These are phyloP conservation scores for Agapornis canus DNA, from an alignment of 2,797 vertebrate genomes.

Conservation along the genomic window DNA sequence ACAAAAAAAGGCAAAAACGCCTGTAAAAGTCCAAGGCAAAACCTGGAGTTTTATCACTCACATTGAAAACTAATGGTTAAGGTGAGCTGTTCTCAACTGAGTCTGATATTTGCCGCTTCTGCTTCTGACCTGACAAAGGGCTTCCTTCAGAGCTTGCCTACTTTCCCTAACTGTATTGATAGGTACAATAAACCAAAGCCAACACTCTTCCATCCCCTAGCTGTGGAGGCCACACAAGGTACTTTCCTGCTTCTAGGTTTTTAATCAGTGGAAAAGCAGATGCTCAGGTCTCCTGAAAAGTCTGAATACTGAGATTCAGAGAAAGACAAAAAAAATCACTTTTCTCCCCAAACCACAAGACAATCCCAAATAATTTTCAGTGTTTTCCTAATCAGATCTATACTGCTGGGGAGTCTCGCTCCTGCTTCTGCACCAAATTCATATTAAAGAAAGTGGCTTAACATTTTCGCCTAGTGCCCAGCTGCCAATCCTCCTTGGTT, in stretches of 20 bases:
- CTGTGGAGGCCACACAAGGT: not conserved
- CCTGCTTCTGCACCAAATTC: not conserved
- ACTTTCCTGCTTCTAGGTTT: not conserved
- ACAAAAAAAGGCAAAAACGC: not conserved
- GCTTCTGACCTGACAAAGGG: not conserved
- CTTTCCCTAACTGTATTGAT: not conserved
- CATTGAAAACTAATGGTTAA: not conserved
- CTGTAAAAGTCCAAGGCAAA: not conserved
- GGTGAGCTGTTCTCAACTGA: not conserved
- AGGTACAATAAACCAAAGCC: not conserved
- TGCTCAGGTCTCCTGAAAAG: not conserved
- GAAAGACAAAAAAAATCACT: not conserved
- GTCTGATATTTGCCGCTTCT: not conserved
- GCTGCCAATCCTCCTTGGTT: conserved; percentile 59
- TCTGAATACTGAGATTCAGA: not conserved
- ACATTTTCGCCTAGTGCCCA: conserved; percentile 14
- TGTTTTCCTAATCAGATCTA: not conserved
- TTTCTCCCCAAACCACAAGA: not conserved
- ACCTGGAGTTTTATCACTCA: not conserved
- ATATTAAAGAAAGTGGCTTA: conserved; percentile 27
- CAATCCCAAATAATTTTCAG: not conserved
- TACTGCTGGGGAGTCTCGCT: not conserved
- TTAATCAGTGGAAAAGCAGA: not conserved
- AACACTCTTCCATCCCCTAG: not conserved
- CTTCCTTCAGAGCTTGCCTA: not conserved